Conservation (phyloP, 1,140 invertebrate genomes). For the Zaprionus capensis region DNA sequence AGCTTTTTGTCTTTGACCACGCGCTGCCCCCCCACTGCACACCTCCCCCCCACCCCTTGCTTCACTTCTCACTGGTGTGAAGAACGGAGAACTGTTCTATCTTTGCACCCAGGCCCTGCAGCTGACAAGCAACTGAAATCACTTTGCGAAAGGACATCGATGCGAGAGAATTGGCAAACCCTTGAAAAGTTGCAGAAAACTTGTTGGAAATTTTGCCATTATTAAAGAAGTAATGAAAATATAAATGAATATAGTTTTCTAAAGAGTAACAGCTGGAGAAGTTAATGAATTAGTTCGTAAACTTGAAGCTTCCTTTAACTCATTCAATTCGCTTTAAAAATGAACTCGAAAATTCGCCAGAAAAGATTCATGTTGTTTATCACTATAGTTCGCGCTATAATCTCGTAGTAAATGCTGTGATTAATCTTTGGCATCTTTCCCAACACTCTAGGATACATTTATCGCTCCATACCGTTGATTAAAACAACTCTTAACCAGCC, state of each 20-base stretch:
- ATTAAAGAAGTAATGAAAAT: background rate
- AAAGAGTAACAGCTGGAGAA: background rate
- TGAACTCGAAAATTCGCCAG: background rate
- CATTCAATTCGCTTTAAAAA: too few species aligned
- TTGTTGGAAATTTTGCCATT: background rate
- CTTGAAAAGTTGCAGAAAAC: background rate
- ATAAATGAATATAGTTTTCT: background rate
- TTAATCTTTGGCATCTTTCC: constrained; percentile 21
- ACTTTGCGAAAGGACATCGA: constrained; percentile 3
- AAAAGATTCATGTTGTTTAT: background rate
- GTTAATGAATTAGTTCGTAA: background rate
- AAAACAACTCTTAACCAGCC: constrained; percentile 30
- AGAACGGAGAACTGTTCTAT: background rate
- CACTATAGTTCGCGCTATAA: background rate
- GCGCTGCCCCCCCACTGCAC: background rate
- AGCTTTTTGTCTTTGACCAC: constrained; percentile 21
- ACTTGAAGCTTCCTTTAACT: background rate
- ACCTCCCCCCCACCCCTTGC: background rate
- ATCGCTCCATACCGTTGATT: constrained; percentile 50
- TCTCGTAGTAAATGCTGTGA: constrained; percentile 15
- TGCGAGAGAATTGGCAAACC: background rate
- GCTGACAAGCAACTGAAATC: constrained; percentile 4
- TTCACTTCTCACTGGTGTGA: background rate
- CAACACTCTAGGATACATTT: constrained; percentile 3
- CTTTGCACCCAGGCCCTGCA: background rate